A percentile compares a stretch with the other conserved stretches of the same genome.
These are phyloP conservation scores for Anneissia japonica DNA, from an alignment of 35 echinoderm and acorn worm genomes.

Conservation along the genomic window DNA sequence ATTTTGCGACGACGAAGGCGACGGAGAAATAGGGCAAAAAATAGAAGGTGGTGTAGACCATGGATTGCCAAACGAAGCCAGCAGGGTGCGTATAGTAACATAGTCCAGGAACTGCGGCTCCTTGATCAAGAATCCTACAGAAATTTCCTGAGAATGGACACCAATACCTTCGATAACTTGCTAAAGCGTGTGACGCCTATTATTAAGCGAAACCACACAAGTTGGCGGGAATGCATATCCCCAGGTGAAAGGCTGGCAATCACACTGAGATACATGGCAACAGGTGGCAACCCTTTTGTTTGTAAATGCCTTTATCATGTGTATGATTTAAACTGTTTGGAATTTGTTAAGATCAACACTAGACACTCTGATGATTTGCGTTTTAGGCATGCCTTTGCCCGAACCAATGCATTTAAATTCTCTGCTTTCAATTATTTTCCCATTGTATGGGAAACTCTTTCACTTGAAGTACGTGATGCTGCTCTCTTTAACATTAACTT, in stretches of 20 bases:
- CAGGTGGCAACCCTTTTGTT: not conserved
- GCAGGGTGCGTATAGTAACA: not conserved
- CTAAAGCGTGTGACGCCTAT: not conserved
- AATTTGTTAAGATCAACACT: too few species aligned
- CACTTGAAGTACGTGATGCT: too few species aligned
- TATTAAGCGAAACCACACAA: not conserved
- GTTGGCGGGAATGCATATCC: not conserved
- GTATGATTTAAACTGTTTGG: too few species aligned
- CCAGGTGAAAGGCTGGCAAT: not conserved
- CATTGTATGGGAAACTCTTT: too few species aligned
- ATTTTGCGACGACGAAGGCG: too few species aligned
- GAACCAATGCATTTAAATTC: too few species aligned
- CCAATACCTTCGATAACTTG: not conserved
- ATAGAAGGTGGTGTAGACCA: not conserved
- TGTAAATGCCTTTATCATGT: too few species aligned
- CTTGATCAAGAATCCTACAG: not conserved
- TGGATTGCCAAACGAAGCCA: not conserved
- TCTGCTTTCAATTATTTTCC: too few species aligned
- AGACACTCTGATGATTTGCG: too few species aligned
- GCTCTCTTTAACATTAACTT: too few species aligned
- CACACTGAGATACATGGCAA: not conserved
- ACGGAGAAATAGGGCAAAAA: not conserved
- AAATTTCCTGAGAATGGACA: not conserved
- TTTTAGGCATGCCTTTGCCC: too few species aligned
- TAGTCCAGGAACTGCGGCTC: not conserved